These are phyloP conservation scores for Carabus problematicus DNA, from an alignment of 2,888 invertebrate species.

Conservation along the genomic window DNA sequence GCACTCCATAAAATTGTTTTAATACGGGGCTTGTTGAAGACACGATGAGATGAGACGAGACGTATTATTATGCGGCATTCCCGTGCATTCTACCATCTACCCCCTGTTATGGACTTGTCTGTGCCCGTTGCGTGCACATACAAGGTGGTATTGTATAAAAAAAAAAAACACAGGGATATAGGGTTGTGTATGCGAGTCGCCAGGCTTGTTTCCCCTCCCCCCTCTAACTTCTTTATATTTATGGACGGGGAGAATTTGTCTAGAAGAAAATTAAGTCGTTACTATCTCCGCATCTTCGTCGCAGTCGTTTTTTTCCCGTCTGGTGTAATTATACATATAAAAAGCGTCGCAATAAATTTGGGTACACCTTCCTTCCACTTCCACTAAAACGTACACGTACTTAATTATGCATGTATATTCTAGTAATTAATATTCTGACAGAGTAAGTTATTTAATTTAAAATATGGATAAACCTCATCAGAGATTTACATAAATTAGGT, in stretches of 20 bases:
- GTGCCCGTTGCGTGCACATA: too few species aligned
- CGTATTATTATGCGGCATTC: slow-evolving; percentile 33
- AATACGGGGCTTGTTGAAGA: slow-evolving; percentile 25
- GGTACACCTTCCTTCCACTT: slow-evolving; percentile 23
- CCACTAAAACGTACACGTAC: slow-evolving; percentile 11
- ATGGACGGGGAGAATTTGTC: slow-evolving; percentile 39
- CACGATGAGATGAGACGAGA: slow-evolving; percentile 5
- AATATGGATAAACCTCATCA: slow-evolving; percentile 34
- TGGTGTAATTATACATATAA: slow-evolving; percentile 39
- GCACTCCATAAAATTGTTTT: slow-evolving; percentile 40
- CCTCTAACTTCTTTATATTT: slow-evolving; percentile 35
- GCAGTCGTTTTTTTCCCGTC: slow-evolving; percentile 35
- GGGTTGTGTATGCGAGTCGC: too few species aligned
- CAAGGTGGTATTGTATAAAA: too few species aligned
- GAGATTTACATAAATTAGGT: slow-evolving; percentile 42
- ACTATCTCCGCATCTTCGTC: slow-evolving; percentile 32
- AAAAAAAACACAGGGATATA: too few species aligned
- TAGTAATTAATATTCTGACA: slow-evolving; percentile 42
- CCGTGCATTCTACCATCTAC: too few species aligned
- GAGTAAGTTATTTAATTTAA: slow-evolving; percentile 40
- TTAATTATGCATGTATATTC: slow-evolving; percentile 41
- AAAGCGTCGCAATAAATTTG: slow-evolving; percentile 37
- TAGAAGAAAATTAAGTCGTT: slow-evolving; percentile 42
- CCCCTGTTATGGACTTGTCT: too few species aligned
- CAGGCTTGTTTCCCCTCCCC: background rate